phyloP scores from a whole-genome alignment of 2,888 invertebrate genomes.

The Megalurothrips usitatus region DNA sequence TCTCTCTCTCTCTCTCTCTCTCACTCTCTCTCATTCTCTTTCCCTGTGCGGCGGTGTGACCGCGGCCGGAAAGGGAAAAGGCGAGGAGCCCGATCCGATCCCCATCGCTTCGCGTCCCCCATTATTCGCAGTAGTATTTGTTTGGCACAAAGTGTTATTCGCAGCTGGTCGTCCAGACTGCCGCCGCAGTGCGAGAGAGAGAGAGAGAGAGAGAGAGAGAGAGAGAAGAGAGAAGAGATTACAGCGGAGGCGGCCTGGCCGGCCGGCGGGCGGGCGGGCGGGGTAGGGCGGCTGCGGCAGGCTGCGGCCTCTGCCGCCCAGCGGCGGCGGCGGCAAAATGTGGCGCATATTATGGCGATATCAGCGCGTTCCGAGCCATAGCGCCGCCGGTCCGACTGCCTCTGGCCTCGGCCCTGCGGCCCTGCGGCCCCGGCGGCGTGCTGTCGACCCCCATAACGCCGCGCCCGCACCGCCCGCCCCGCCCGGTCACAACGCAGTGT shows the following conservation, averaged over 20 bases:
- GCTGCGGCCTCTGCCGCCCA: not conserved
- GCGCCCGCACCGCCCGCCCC: not conserved
- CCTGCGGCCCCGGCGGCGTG: not conserved
- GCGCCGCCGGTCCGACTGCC: not conserved
- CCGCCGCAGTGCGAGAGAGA: not conserved
- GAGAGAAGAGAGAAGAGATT: not conserved
- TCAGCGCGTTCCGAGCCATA: constrained; percentile 22
- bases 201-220: not conserved
- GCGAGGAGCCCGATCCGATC: not conserved
- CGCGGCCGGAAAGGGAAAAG: not conserved
- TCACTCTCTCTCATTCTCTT: no score
- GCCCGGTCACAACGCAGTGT: not conserved
- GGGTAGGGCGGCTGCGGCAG: not conserved
- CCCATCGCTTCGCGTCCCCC: no score
- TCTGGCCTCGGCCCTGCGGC: not conserved
- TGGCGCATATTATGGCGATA: constrained; percentile 12
- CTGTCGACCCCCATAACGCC: not conserved
- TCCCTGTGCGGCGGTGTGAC: not conserved
- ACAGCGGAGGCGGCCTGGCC: no score
- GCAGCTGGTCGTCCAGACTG: no score
- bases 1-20: no score
- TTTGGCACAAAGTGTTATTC: no score
- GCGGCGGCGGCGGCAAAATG: constrained; percentile 7
- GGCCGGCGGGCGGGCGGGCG: no score
- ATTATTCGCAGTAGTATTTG: no score